Conservation (phyloP, 1,140 invertebrate species). For the Chymomyza costata region DNA sequence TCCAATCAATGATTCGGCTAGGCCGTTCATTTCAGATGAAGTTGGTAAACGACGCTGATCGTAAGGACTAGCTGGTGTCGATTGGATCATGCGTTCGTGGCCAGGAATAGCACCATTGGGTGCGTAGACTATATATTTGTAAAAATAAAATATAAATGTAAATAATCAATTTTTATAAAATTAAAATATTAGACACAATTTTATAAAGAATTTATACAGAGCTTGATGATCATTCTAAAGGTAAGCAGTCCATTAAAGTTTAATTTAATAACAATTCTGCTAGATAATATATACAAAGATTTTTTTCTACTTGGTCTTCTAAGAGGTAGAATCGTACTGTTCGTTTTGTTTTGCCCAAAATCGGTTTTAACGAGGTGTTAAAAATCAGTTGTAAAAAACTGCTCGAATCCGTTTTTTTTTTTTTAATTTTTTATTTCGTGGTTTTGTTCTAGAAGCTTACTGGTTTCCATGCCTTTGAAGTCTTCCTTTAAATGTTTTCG, state of each 20-base stretch:
- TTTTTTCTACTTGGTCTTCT: neutral
- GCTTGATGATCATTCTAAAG: constrained; percentile 53
- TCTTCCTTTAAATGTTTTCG: too few species aligned
- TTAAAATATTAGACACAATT: neutral
- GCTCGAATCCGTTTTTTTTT: too few species aligned
- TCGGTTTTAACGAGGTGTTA: too few species aligned
- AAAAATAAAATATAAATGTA: constrained; percentile 27
- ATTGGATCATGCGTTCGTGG: constrained; percentile 82
- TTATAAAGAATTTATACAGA: constrained; percentile 9
- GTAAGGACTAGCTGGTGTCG: constrained; percentile 87
- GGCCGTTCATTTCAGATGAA: constrained; percentile 87
- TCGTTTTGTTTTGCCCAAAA: too few species aligned
- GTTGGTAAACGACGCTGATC: constrained; percentile 80
- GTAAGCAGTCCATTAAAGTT: too few species aligned
- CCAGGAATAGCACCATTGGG: constrained; percentile 80
- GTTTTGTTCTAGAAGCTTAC: too few species aligned
- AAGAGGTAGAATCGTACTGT: too few species aligned
- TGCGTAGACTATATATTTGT: constrained; percentile 69
- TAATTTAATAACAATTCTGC: too few species aligned
- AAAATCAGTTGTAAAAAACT: too few species aligned
- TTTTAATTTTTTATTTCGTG: too few species aligned
- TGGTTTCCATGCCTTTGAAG: too few species aligned
- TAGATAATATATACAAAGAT: too few species aligned
- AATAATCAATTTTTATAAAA: neutral
- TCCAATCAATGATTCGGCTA: constrained; percentile 94